These are phyloP conservation scores for Calidris pygmaea DNA, from an alignment of 2,113 vertebrate genomes.

Conservation along the genomic window DNA sequence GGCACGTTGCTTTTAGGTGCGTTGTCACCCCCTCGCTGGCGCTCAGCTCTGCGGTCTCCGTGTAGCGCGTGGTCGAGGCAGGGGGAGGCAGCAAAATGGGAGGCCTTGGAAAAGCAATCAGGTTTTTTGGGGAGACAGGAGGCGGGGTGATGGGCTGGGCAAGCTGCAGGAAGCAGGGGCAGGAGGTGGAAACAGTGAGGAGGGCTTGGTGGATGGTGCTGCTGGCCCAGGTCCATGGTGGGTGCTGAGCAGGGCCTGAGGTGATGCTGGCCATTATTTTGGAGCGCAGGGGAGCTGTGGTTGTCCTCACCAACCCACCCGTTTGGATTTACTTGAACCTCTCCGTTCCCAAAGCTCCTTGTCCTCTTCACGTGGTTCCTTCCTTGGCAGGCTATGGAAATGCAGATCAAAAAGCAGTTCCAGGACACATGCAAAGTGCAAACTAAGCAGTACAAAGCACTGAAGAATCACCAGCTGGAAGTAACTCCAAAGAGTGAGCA, in stretches of 20 bases:
- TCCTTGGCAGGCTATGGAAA: slow-evolving; percentile 89
- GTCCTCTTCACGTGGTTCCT: not conserved
- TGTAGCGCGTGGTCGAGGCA: accelerated
- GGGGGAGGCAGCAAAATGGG: not conserved
- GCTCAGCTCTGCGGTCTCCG: not conserved
- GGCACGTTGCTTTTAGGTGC: accelerated
- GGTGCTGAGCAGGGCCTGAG: not conserved
- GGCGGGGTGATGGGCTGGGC: not conserved
- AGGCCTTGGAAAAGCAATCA: not conserved
- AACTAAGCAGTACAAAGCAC: slow-evolving; percentile 99
- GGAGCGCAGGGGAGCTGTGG: not conserved
- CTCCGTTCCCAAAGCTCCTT: not conserved
- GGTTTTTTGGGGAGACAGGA: not conserved
- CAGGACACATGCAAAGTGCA: slow-evolving; percentile 99
- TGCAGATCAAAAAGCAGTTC: slow-evolving; percentile 99
- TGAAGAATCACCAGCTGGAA: slow-evolving; percentile 99
- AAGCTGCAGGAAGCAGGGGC: not conserved
- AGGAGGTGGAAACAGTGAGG: not conserved
- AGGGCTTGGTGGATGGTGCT: not conserved
- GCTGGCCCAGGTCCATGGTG: not conserved
- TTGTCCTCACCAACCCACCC: not conserved
- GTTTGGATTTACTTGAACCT: accelerated
- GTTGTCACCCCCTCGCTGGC: accelerated
- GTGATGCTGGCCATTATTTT: not conserved
- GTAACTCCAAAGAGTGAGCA: slow-evolving; percentile 98